Evolutionary conservation across 2,113 vertebrate genomes (phyloP), one percentile per base, ranked within the genome.

Genomic region (Cyanistes caeruleus): DNA sequence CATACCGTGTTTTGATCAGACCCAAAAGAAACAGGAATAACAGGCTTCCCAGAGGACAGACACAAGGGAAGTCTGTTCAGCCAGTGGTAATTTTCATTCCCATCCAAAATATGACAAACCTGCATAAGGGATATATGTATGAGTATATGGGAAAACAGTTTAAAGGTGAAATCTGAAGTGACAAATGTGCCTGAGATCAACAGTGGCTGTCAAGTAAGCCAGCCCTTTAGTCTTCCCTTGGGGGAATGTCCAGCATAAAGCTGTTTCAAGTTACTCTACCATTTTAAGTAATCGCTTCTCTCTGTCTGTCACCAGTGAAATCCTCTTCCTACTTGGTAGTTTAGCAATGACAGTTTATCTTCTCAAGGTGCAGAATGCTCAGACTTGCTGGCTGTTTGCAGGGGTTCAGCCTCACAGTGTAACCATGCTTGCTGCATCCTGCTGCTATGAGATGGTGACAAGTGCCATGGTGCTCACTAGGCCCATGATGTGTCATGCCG

Each of bases 391-490:
- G 65, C 58, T 75, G 13, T 49, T 85, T 51, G 39, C 55, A 44
- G 15, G 10, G 22, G 7, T 70, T 62, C 35, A 17, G 1, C 18
- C 62, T 30, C 52, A n/a, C 59, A 25, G 30, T 33, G 53, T 58
- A 60, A 39, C 35, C 21, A 20, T 4, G 2, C 49, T 89, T 44
- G 15, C 44, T 72, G 73, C 31, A 33, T 41, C 70, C 78, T 46
- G 41, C 39, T 58, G 63, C 65, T 74, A 25, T 2, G 2, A 82
- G 35, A 49, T 56, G 53, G 37, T 30, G 63, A 68, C n/a, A 48
- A 44, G 22, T 28, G 41, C 21, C 62, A 62, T 53, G 33, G n/a
- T 0, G n/a, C 46, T 64, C 15, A 2, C 46, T 39, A 0, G 0
- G n/a, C 10, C 37, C 0, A 2, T 60, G 1, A 0, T 5, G 9